These are phyloP conservation scores for Phrynosoma blainvillii DNA, from an alignment of 2,113 vertebrate species.

Conservation along the genomic window DNA sequence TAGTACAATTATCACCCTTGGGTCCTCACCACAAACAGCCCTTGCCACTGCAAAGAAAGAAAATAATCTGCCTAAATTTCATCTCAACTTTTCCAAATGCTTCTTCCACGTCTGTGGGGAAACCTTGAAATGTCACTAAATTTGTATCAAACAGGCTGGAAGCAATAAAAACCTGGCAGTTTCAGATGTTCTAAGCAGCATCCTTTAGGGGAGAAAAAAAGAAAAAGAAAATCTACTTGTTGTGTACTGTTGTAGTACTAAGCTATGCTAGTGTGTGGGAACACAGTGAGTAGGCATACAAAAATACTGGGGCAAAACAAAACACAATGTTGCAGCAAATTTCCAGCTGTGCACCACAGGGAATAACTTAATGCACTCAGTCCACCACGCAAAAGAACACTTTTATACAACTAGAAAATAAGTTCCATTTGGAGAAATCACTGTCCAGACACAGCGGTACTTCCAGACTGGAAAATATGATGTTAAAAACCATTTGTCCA, in stretches of 20 bases:
- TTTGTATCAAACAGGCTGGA: conserved; percentile 72
- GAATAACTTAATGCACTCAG: conserved; percentile 69
- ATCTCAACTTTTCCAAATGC: conserved; percentile 65
- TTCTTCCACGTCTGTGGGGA: conserved; percentile 60
- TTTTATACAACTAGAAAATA: conserved; percentile 72
- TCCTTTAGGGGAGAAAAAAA: conserved; percentile 51
- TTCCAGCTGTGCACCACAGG: conserved; percentile 76
- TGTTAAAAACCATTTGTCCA: conserved; percentile 45
- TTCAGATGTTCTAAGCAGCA: conserved; percentile 68
- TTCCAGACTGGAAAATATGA: conserved; percentile 44
- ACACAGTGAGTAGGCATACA: conserved; percentile 61
- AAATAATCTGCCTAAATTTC: conserved; percentile 64
- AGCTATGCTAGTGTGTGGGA: conserved; percentile 68
- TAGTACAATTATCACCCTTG: conserved; percentile 49
- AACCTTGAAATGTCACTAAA: conserved; percentile 67
- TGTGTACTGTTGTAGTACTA: conserved; percentile 45
- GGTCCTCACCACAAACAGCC: conserved; percentile 48
- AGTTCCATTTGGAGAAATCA: conserved; percentile 71
- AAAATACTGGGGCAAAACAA: conserved; percentile 74
- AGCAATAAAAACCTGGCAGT: conserved; percentile 62
- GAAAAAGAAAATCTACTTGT: conserved; percentile 52
- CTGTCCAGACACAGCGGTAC: conserved; percentile 65
- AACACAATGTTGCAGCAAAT: conserved; percentile 70
- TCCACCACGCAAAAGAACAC: conserved; percentile 68
- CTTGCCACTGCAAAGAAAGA: conserved; percentile 58